Percentiles rank a stretch among this genome's conserved stretches.
phyloP scores from a whole-genome alignment of 1,140 invertebrate species.

The Drosophila biarmipes region DNA sequence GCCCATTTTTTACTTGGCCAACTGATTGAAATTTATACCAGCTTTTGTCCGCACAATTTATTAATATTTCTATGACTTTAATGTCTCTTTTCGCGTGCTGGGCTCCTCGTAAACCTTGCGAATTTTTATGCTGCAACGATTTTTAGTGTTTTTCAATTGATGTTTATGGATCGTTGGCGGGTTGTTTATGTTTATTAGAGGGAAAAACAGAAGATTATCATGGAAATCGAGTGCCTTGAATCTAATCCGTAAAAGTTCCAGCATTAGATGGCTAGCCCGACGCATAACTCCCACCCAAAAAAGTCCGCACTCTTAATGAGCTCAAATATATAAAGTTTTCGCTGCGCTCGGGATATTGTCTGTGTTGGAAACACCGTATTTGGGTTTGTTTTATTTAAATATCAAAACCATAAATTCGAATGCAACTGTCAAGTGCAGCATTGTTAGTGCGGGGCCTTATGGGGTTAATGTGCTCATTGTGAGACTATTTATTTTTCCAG shows the following conservation, averaged over 20 bases:
- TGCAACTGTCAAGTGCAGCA: constrained; percentile 72
- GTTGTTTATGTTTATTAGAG: constrained; percentile 54
- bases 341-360: constrained; percentile 48
- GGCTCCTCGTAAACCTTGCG: constrained; percentile 33
- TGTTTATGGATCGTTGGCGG: constrained; percentile 34
- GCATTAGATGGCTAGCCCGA: constrained; percentile 17
- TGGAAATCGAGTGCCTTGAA: constrained; percentile 12
- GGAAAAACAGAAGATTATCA: constrained; percentile 31
- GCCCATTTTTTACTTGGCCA: constrained; percentile 41
- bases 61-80: constrained; percentile 47
- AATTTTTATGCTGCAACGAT: constrained; percentile 38
- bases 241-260: constrained; percentile 18
- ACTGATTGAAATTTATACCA: constrained; percentile 76
- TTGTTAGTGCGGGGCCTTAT: constrained; percentile 53
- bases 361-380: constrained; percentile 53
- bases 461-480: constrained; percentile 74
- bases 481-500: constrained; percentile 46
- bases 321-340: constrained; percentile 27
- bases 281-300: constrained; percentile 63
- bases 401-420: constrained; percentile 67
- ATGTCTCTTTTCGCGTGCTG: constrained; percentile 50
- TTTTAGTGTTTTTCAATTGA: constrained; percentile 53
- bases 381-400: constrained; percentile 74
- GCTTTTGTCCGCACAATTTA: constrained; percentile 47
- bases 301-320: constrained; percentile 63